These are phyloP conservation scores for Synanceia verrucosa DNA, from an alignment of 2,797 vertebrate species.

Conservation along the genomic window DNA sequence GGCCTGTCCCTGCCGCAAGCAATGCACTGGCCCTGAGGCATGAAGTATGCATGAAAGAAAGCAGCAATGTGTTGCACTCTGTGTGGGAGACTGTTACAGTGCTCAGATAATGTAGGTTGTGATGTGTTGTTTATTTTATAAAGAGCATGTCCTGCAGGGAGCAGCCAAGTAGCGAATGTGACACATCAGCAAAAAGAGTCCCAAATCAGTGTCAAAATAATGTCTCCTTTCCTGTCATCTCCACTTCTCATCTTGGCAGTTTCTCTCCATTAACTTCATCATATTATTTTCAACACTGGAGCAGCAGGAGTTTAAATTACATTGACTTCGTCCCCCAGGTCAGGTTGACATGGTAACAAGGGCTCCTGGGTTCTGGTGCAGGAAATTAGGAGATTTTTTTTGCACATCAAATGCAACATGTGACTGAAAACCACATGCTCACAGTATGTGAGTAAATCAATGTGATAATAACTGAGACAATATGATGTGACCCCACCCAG, in stretches of 20 bases:
- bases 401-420: not conserved
- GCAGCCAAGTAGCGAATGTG: conserved; percentile 11
- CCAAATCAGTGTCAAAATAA: conserved; percentile 1
- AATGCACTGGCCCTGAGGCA: conserved; percentile 25
- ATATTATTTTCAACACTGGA: not conserved
- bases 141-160: conserved; percentile 30
- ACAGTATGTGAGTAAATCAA: conserved; percentile 11
- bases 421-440: not conserved
- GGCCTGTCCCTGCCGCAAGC: conserved; percentile 33
- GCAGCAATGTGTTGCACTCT: conserved; percentile 21
- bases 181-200: conserved; percentile 4
- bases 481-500: conserved; percentile 43
- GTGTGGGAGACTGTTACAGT: conserved; percentile 25
- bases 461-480: conserved; percentile 1
- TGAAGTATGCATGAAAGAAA: not conserved
- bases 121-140: conserved; percentile 38
- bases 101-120: conserved; percentile 20
- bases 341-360: not conserved
- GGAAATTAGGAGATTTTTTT: not conserved
- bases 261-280: not conserved
- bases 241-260: not conserved
- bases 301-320: not conserved
- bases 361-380: not conserved
- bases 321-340: not conserved
- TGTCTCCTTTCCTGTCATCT: not conserved